phyloP scores from a whole-genome alignment of 2,888 invertebrate species.

The Polymixis flavicincta region DNA sequence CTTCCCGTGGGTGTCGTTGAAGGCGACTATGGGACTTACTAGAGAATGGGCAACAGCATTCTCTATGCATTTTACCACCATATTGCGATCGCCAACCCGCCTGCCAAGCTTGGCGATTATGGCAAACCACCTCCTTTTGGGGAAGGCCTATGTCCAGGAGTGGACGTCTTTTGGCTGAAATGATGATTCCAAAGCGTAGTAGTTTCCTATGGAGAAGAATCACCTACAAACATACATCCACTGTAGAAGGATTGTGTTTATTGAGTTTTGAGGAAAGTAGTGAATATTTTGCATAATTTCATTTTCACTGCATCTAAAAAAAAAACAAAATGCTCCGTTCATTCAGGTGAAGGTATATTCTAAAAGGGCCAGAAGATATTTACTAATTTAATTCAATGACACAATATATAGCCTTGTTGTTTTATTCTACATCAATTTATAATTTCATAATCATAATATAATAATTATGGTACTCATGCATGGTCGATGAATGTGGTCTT shows the following conservation, averaged over 20 bases:
- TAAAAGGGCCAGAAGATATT: conserved; percentile 10
- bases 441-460: neutral
- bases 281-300: neutral
- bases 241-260: too few relatives aligned
- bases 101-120: too few relatives aligned
- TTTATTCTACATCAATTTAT: neutral
- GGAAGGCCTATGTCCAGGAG: too few relatives aligned
- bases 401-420: neutral
- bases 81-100: too few relatives aligned
- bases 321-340: neutral
- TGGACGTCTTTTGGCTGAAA: too few relatives aligned
- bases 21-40: too few relatives aligned
- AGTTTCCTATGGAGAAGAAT: too few relatives aligned
- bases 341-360: neutral
- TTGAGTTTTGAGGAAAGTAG: neutral
- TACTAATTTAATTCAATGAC: neutral
- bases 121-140: too few relatives aligned
- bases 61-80: too few relatives aligned
- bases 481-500: conserved; percentile 5
- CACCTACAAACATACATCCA: neutral
- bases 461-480: conserved; percentile 17
- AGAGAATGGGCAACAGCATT: too few relatives aligned
- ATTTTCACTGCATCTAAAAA: neutral
- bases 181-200: too few relatives aligned
- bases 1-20: too few relatives aligned